Percentiles rank a stretch among this genome's conserved stretches.
Evolutionary conservation across 2,888 invertebrate species (phyloP).

Genomic region (Drosophila niveifrons): DNA sequence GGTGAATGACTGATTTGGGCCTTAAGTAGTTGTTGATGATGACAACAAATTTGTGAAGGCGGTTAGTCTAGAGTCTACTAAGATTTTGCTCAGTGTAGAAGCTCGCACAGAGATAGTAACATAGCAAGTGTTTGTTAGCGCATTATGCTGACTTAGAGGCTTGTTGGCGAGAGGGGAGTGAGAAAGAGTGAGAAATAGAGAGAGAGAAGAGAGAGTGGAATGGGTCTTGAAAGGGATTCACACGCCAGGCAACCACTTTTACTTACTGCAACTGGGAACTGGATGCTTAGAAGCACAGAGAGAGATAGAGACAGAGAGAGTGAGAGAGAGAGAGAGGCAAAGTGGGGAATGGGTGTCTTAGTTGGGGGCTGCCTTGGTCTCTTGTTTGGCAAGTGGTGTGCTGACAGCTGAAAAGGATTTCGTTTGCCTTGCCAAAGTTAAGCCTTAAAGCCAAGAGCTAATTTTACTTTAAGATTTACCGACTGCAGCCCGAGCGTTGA

Average conservation of each 20-base stretch:
- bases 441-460: constrained; percentile 81
- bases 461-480: constrained; percentile 77
- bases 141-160: constrained; percentile 78
- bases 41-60: background rate
- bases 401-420: constrained; percentile 82
- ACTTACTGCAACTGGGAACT: constrained; percentile 66
- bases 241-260: constrained; percentile 66
- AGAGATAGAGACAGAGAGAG: background rate
- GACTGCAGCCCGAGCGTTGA: constrained; percentile 33
- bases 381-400: constrained; percentile 80
- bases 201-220: background rate
- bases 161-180: constrained; percentile 21
- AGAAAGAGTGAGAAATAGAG: background rate
- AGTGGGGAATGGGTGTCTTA: constrained; percentile 10
- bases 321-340: background rate
- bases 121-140: constrained; percentile 78
- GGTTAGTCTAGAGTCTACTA: background rate
- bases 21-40: background rate
- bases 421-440: constrained; percentile 78
- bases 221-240: constrained; percentile 23
- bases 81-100: background rate
- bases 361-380: constrained; percentile 32
- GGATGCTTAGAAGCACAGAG: constrained; percentile 11
- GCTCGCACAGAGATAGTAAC: constrained; percentile 28
- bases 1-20: background rate